Conservation (phyloP, 2,797 vertebrate species). For the Agapornis canus region DNA sequence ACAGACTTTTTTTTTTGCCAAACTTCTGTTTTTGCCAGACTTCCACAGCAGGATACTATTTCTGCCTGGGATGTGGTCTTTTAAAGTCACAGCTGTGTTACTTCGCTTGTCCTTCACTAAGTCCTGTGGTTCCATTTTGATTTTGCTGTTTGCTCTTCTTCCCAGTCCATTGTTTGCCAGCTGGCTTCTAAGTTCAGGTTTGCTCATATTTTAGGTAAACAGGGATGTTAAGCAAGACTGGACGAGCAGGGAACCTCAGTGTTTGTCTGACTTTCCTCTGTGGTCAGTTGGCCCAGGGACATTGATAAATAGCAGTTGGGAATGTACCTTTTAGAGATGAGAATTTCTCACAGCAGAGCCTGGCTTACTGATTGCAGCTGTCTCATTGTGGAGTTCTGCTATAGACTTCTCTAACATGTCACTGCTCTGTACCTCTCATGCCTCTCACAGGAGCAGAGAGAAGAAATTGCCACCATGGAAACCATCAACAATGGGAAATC, state of each 20-base stretch:
- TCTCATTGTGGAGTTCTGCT: not conserved
- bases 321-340: not conserved
- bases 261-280: not conserved
- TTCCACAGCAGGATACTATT: not conserved
- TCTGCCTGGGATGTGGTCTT: not conserved
- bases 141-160: not conserved
- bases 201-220: not conserved
- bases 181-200: not conserved
- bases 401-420: not conserved
- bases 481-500: constrained; percentile 95
- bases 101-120: not conserved
- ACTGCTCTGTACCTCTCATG: not conserved
- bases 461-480: constrained; percentile 83
- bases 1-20: not conserved
- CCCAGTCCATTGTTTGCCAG: not conserved
- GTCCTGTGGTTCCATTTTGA: not conserved
- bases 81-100: not conserved
- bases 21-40: not conserved
- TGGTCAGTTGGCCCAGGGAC: rapidly evolving
- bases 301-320: not conserved
- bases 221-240: not conserved
- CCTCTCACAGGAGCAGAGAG: constrained; percentile 80
- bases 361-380: not conserved
- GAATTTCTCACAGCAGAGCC: rapidly evolving
- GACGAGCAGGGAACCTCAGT: not conserved